phyloP scores from a whole-genome alignment of 2,113 vertebrate species.

The Hirundichthys speculiger region DNA sequence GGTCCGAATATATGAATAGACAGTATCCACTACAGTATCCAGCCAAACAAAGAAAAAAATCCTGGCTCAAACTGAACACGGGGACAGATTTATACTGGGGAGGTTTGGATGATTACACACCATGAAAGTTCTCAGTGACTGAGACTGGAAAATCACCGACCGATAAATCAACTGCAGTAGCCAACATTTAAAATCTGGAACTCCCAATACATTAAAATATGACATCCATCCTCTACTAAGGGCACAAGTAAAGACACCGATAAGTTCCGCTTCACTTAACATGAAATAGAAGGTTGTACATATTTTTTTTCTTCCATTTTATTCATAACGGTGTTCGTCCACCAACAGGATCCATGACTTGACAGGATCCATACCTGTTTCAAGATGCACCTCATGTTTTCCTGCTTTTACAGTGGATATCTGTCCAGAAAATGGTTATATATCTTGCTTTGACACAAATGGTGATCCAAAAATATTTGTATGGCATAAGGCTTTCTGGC shows the following conservation, averaged over 20 bases:
- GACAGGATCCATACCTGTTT: no score
- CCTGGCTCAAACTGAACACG: conserved; percentile 31
- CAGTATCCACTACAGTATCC: conserved; percentile 12
- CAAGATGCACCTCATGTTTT: no score
- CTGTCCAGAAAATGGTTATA: no score
- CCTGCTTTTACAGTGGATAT: no score
- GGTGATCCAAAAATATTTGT: no score
- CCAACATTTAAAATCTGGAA: conserved; percentile 16
- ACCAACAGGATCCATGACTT: no score
- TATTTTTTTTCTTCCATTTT: no score
- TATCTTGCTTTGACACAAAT: no score
- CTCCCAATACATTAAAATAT: conserved; percentile 19
- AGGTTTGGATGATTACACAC: conserved; percentile 65
- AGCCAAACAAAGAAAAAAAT: conserved; percentile 26
- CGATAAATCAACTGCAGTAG: conserved; percentile 52
- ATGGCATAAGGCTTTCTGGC: no score
- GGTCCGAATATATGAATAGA: conserved; percentile 23
- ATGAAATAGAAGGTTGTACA: no score
- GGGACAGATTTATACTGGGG: conserved; percentile 56
- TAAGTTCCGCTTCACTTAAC: conserved; percentile 1
- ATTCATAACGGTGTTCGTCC: no score
- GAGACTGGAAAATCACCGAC: conserved; percentile 54
- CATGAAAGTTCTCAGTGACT: conserved; percentile 52
- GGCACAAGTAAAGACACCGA: not conserved
- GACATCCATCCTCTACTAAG: conserved; percentile 14